Percentiles rank a stretch among this genome's conserved stretches.
These are phyloP conservation scores for Julus scandinavius DNA, from an alignment of 2,888 invertebrate genomes.

Conservation along the genomic window DNA sequence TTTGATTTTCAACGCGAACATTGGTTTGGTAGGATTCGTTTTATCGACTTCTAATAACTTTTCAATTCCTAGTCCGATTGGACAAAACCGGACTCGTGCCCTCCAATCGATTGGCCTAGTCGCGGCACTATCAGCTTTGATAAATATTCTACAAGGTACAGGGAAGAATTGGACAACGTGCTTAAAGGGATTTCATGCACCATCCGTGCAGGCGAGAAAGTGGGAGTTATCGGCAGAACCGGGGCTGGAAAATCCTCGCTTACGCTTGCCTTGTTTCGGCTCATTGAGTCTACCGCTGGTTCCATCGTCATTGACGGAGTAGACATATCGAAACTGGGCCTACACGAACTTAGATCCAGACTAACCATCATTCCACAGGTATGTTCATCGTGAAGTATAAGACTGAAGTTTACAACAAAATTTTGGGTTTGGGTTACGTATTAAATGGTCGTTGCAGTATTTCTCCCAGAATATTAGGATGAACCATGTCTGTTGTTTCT, in stretches of 20 bases:
- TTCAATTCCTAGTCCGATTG: constrained; percentile 27
- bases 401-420: no score
- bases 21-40: not conserved
- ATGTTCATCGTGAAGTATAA: not conserved
- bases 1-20: not conserved
- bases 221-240: constrained; percentile 53
- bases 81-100: constrained; percentile 42
- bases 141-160: constrained; percentile 62
- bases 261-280: constrained; percentile 86
- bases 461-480: not conserved
- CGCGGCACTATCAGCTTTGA: constrained; percentile 63
- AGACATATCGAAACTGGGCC: constrained; percentile 81
- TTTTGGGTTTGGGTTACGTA: no score
- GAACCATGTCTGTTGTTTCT: not conserved
- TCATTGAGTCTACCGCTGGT: constrained; percentile 85
- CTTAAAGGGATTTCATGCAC: constrained; percentile 81
- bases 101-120: constrained; percentile 63
- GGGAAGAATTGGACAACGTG: constrained; percentile 69
- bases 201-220: constrained; percentile 84
- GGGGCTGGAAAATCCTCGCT: constrained; percentile 84
- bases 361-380: constrained; percentile 67
- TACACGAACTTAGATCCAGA: constrained; percentile 65
- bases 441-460: no score
- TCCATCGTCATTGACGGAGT: constrained; percentile 84
- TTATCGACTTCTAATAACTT: not conserved